phyloP scores from a whole-genome alignment of 2,888 invertebrate species.

The Neria commutata region DNA sequence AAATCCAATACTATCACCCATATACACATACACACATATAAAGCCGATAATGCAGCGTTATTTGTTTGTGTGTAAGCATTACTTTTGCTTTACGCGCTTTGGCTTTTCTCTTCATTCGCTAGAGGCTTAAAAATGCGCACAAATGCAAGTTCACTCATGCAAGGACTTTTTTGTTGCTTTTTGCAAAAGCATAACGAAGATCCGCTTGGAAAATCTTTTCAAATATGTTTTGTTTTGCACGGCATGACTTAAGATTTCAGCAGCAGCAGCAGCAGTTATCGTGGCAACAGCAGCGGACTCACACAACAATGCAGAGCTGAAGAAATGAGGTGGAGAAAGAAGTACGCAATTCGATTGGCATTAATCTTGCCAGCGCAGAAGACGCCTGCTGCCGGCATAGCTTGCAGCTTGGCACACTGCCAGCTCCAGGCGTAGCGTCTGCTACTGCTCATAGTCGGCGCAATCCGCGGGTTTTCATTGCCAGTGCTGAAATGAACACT shows the following conservation, averaged over 20 bases:
- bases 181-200: background rate
- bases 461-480: no score
- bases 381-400: slow-evolving; percentile 8
- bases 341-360: slow-evolving; percentile 21
- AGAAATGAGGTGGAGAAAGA: background rate
- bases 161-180: background rate
- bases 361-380: slow-evolving; percentile 23
- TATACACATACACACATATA: background rate
- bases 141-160: background rate
- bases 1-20: background rate
- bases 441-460: no score
- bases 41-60: no score
- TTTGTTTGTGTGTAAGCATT: no score
- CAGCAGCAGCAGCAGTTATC: background rate
- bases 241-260: slow-evolving; percentile 15
- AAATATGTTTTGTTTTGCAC: slow-evolving; percentile 3
- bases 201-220: background rate
- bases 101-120: no score
- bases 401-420: no score
- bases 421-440: no score
- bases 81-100: no score
- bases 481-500: no score
- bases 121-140: no score
- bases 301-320: background rate
- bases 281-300: background rate